These are phyloP conservation scores for Lanius ludovicianus DNA, from an alignment of 2,113 vertebrate genomes.

Conservation along the genomic window DNA sequence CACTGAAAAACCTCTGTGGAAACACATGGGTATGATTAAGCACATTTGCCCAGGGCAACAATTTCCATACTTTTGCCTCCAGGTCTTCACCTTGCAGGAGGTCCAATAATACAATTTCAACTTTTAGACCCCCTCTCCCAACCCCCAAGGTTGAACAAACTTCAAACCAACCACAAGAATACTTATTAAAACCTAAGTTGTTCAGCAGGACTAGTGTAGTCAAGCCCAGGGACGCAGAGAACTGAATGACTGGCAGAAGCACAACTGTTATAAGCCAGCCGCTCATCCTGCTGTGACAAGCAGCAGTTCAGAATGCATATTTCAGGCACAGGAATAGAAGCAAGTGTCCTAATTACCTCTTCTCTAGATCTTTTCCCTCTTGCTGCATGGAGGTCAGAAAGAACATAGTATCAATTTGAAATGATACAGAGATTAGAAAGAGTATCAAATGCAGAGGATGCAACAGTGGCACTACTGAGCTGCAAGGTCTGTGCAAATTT, in stretches of 20 bases:
- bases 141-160: not conserved
- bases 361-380: slow-evolving; percentile 24
- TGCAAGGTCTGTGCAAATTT: not conserved
- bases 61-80: not conserved
- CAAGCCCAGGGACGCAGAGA: not conserved
- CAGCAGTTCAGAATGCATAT: slow-evolving; percentile 12
- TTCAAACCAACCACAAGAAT: not conserved
- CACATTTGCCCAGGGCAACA: not conserved
- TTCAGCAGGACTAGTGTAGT: not conserved
- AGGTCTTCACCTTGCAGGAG: not conserved
- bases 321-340: slow-evolving; percentile 50
- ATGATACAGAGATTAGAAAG: not conserved
- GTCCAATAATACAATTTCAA: not conserved
- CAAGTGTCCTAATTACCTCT: slow-evolving; percentile 50
- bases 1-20: not conserved
- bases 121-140: not conserved
- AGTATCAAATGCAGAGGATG: not conserved
- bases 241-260: not conserved
- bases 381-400: slow-evolving; percentile 33
- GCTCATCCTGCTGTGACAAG: slow-evolving; percentile 3
- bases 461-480: not conserved
- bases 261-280: not conserved
- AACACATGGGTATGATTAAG: not conserved
- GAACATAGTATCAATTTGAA: not conserved
- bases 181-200: not conserved